phyloP scores from a whole-genome alignment of 2,113 vertebrate species.

The Lepisosteus oculatus region DNA sequence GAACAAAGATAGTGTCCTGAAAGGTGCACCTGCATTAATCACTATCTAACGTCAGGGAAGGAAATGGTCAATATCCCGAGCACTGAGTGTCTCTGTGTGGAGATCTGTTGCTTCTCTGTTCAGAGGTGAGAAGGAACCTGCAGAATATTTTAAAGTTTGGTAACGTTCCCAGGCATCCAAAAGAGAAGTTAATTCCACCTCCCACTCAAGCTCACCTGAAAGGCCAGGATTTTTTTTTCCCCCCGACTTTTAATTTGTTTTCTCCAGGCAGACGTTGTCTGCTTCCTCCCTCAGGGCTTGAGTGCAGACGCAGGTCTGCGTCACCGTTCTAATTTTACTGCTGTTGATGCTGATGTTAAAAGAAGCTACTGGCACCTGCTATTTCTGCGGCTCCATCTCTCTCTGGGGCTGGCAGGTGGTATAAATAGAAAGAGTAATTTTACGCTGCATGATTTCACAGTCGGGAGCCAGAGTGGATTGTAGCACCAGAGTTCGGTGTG shows the following conservation, averaged over 20 bases:
- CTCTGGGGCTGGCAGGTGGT: constrained; percentile 48
- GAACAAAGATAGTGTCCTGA: too few species aligned
- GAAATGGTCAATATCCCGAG: too few species aligned
- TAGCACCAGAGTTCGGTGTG: constrained; percentile 23
- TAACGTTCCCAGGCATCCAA: background rate
- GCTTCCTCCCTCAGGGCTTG: constrained; percentile 75
- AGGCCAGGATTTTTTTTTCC: constrained; percentile 1
- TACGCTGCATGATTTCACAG: constrained; percentile 42
- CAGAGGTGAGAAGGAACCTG: background rate
- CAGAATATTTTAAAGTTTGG: background rate
- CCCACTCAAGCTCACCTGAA: background rate
- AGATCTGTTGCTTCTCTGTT: constrained; percentile 13
- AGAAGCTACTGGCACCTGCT: constrained; percentile 87
- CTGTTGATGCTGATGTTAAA: constrained; percentile 87
- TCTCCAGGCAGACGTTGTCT: constrained; percentile 59
- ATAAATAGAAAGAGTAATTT: constrained; percentile 65
- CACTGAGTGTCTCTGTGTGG: background rate
- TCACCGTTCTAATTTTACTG: constrained; percentile 96
- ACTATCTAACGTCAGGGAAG: too few species aligned
- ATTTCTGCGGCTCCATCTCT: constrained; percentile 77
- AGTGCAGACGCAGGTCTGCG: constrained; percentile 83
- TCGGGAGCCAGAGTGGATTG: constrained; percentile 31
- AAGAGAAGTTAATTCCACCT: background rate
- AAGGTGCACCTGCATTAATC: too few species aligned
- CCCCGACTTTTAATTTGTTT: constrained; percentile 11